Evolutionary conservation across 2,113 vertebrate genomes (phyloP).

Genomic region (Atrichornis clamosus): DNA sequence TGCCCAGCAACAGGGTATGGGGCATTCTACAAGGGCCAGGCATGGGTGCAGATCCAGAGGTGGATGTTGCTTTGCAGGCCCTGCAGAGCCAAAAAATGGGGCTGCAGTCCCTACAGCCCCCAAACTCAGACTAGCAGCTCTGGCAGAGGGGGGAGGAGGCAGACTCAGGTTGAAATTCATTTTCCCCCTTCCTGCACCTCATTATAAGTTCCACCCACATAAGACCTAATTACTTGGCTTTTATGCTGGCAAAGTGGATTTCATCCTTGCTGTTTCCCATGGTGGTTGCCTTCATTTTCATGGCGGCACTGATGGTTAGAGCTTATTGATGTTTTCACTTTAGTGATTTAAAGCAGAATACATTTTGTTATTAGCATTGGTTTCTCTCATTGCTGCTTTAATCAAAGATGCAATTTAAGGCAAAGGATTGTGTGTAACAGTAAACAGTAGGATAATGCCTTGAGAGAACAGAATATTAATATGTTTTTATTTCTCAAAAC

Average conservation of each 20-base stretch:
- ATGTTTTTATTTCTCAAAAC: conserved; percentile 63
- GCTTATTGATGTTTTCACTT: conserved; percentile 68
- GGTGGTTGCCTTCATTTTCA: conserved; percentile 66
- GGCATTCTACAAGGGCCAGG: fast-evolving
- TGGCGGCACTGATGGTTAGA: conserved; percentile 58
- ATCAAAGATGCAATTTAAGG: conserved; percentile 65
- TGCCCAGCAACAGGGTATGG: fast-evolving
- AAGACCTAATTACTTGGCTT: conserved; percentile 66
- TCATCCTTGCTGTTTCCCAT: conserved; percentile 66
- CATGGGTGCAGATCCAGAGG: background rate
- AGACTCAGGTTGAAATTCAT: conserved; percentile 9
- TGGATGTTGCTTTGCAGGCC: background rate
- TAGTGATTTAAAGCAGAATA: conserved; percentile 69
- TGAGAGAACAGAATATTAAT: conserved; percentile 68
- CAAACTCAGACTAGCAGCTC: background rate
- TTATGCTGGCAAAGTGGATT: conserved; percentile 66
- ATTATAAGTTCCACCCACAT: conserved; percentile 62
- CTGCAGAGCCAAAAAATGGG: background rate
- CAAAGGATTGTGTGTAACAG: conserved; percentile 54
- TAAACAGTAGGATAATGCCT: conserved; percentile 64
- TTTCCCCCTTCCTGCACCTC: conserved; percentile 54
- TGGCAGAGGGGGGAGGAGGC: background rate
- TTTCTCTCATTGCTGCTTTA: conserved; percentile 64
- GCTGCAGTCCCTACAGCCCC: background rate
- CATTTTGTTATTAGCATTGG: conserved; percentile 62